Base-by-base conservation (phyloP, 2,797 vertebrate genomes). In the Phaenicophaeus curvirostris region DNA sequence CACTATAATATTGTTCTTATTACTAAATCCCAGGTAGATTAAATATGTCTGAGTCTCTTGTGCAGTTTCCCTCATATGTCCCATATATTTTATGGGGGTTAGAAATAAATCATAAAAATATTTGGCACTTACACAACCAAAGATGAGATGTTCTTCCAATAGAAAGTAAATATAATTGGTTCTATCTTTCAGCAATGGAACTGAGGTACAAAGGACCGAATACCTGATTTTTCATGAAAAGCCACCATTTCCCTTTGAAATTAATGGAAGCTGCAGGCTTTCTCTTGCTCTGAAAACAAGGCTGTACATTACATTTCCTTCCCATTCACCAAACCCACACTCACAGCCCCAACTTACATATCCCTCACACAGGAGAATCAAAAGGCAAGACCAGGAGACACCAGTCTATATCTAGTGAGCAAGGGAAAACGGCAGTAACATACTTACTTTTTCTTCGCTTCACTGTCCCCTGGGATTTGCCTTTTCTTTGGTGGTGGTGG, bases 401-500 rank as follows among this genome's bases (percentile, higher is more conserved):
- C 3, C 7, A 75, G 17, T 16, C 33, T 62, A 16, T 15, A 67
- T 8, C 28, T 33, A 80, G 31, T 11, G 9, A 85, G 17, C 5
- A 35, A 62, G 9, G 9, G 16, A 46, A 86, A 92, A 63, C 2
- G 5, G 6, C 5, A 80, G 27, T 27, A 31, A 23, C 48, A 39
- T 41, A 92, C 98, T 98, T 98, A 99, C 99, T 96, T 98, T 98
- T 97, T 98, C 97, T 97, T 98, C 86, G 98, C 97, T 97, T 99
- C 99, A 8, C 85, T 76, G n/a, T 99, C 98, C 2, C 98, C 97
- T 44, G 98, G 98, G 93, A 98, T 92, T 97, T 99, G 98, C 31
- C 98, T 98, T 97, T 98, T 99, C 98, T 99, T 99, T 6, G 98
- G 98, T 4, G 98, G 99, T 35, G 99, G 98, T 0, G 99, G 98